Evolutionary conservation across 1,140 invertebrate species (phyloP).

Genomic region (Hyles euphorbiae): DNA sequence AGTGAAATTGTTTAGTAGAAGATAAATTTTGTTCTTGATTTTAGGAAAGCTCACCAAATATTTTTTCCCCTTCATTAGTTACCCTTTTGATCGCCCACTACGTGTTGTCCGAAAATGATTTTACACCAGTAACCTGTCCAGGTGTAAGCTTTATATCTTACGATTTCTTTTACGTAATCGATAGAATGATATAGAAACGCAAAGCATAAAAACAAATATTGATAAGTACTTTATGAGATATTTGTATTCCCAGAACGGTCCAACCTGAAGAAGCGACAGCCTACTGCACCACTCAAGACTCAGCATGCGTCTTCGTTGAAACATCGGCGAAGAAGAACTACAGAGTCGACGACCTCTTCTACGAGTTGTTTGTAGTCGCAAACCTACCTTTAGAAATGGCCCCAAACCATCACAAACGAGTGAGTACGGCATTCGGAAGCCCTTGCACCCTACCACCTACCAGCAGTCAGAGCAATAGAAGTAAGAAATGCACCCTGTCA

Average conservation of each 20-base stretch:
- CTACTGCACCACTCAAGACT: conserved; percentile 82
- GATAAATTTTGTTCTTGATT: too few relatives aligned
- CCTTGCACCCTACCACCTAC: conserved; percentile 81
- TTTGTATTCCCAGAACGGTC: conserved; percentile 76
- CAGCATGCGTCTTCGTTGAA: conserved; percentile 86
- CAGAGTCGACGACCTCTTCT: conserved; percentile 88
- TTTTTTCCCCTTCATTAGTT: too few relatives aligned
- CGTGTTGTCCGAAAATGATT: too few relatives aligned
- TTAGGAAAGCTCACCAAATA: too few relatives aligned
- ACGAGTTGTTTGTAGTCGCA: conserved; percentile 86
- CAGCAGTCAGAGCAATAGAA: conserved; percentile 78
- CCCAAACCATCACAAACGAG: conserved; percentile 87
- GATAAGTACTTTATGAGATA: background rate
- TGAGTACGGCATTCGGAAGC: conserved; percentile 82
- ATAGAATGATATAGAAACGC: too few relatives aligned
- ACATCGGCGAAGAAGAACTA: conserved; percentile 87
- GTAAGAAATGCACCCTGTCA: conserved; percentile 85
- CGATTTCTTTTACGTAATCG: too few relatives aligned
- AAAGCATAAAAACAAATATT: background rate
- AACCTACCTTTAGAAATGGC: conserved; percentile 91
- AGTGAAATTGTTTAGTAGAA: too few relatives aligned
- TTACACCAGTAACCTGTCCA: too few relatives aligned
- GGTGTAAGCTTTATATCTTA: too few relatives aligned
- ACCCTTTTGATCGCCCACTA: too few relatives aligned
- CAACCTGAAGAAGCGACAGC: conserved; percentile 82